phyloP scores from a whole-genome alignment of 30 jellyfish, hydroid and myxozoan species.

The Pelagia noctiluca region DNA sequence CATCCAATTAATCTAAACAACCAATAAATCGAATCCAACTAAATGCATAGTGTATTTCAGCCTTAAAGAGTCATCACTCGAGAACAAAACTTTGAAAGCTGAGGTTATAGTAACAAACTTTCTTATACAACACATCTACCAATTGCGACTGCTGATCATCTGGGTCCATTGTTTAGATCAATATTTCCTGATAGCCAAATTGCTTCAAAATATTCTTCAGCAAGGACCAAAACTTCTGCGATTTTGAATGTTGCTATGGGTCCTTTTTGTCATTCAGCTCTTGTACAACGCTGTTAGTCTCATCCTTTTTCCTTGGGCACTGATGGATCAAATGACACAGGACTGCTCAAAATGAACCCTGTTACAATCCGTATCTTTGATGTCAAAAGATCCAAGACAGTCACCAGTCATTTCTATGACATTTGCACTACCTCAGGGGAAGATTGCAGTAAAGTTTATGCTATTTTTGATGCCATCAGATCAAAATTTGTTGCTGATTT shows the following conservation, averaged over 20 bases:
- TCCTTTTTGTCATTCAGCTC: slow-evolving; percentile 47
- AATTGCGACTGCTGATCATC: slow-evolving; percentile 70
- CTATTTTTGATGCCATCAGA: slow-evolving; percentile 26
- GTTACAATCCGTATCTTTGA: slow-evolving; percentile 65
- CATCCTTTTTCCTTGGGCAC: slow-evolving; percentile 69
- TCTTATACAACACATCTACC: slow-evolving; percentile 69
- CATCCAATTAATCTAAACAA: too few species aligned
- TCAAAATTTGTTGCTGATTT: slow-evolving; percentile 4
- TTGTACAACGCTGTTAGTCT: slow-evolving; percentile 49
- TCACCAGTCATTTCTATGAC: too few species aligned
- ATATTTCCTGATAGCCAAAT: slow-evolving; percentile 70
- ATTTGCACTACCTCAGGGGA: slow-evolving; percentile 74
- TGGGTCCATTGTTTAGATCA: slow-evolving; percentile 51
- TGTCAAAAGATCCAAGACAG: slow-evolving; percentile 48
- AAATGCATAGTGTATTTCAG: too few species aligned
- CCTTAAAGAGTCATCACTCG: slow-evolving; percentile 30
- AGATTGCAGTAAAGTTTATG: slow-evolving; percentile 54
- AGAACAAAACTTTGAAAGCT: slow-evolving; percentile 37
- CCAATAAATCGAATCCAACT: too few species aligned
- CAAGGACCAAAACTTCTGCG: slow-evolving; percentile 65
- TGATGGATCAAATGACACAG: slow-evolving; percentile 91
- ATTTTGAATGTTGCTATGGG: slow-evolving; percentile 56
- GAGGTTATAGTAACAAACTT: slow-evolving; percentile 75
- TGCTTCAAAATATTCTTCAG: slow-evolving; percentile 59
- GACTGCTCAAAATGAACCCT: slow-evolving; percentile 75